Conservation (phyloP, 2,888 invertebrate genomes). For the Xestoiulus laeticollis region DNA sequence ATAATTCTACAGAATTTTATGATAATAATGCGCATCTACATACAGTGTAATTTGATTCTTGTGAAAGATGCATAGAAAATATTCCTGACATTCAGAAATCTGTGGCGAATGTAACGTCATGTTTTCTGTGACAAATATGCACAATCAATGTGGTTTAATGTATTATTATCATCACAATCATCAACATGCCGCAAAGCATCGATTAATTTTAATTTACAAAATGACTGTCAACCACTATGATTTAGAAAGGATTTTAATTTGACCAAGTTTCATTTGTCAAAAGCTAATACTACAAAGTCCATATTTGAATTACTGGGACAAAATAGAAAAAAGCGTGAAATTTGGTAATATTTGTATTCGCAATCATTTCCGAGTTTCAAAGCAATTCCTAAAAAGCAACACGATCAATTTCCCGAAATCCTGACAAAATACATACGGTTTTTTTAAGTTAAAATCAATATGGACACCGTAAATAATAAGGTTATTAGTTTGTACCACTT, state of each 20-base stretch:
- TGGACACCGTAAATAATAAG: constrained; percentile 5
- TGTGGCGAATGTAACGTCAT: not conserved
- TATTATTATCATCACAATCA: not conserved
- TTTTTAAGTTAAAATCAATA: constrained; percentile 21
- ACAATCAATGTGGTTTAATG: not conserved
- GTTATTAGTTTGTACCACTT: constrained; percentile 11
- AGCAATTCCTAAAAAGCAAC: not conserved
- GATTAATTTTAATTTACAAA: not conserved
- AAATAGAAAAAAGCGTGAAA: not conserved
- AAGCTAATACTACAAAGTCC: not conserved
- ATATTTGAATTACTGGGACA: not conserved
- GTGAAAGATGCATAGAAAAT: not conserved
- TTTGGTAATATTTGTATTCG: not conserved
- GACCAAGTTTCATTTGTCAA: not conserved
- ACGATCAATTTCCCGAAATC: constrained; percentile 28
- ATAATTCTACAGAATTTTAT: not conserved
- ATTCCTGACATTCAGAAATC: not conserved
- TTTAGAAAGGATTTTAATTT: not conserved
- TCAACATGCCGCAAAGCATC: not conserved
- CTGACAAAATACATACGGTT: not conserved
- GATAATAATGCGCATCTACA: not conserved
- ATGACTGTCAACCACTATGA: not conserved
- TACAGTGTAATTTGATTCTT: no score
- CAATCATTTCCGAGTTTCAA: not conserved
- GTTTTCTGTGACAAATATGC: not conserved